These are phyloP conservation scores for Artemia franciscana DNA, from an alignment of 1,140 invertebrate genomes.

Conservation along the genomic window DNA sequence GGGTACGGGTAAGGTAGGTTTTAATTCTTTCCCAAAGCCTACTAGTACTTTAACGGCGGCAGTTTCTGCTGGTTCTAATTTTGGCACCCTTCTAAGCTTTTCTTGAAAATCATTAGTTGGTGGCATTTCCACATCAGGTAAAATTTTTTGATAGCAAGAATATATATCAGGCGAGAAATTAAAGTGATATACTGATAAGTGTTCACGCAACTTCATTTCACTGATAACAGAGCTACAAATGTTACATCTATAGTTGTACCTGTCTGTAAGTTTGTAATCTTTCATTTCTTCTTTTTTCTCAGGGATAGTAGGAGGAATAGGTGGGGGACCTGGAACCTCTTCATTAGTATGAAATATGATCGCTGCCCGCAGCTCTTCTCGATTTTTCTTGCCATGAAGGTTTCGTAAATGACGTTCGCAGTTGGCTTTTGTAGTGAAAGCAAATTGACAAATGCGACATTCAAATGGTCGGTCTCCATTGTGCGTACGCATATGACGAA, in stretches of 20 bases:
- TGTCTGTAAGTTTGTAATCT: background rate
- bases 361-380: conserved; percentile 60
- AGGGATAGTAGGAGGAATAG: background rate
- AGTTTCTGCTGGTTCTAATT: conserved; percentile 11
- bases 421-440: conserved; percentile 84
- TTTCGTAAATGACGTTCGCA: conserved; percentile 73
- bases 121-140: background rate
- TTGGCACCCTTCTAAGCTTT: background rate
- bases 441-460: conserved; percentile 75
- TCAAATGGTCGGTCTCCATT: conserved; percentile 85
- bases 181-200: conserved; percentile 13
- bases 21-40: conserved; percentile 11
- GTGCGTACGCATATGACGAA: conserved; percentile 71
- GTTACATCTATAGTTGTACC: background rate
- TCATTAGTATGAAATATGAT: conserved; percentile 65
- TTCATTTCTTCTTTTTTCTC: background rate
- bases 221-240: background rate
- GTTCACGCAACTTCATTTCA: conserved; percentile 12
- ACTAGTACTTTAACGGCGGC: conserved; percentile 13
- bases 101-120: background rate
- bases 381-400: conserved; percentile 53
- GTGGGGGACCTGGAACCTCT: conserved; percentile 26
- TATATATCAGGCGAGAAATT: conserved; percentile 1
- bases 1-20: conserved; percentile 2
- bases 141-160: background rate